Evolutionary conservation across 2,113 vertebrate species (phyloP).

Genomic region (Prolemur simus): DNA sequence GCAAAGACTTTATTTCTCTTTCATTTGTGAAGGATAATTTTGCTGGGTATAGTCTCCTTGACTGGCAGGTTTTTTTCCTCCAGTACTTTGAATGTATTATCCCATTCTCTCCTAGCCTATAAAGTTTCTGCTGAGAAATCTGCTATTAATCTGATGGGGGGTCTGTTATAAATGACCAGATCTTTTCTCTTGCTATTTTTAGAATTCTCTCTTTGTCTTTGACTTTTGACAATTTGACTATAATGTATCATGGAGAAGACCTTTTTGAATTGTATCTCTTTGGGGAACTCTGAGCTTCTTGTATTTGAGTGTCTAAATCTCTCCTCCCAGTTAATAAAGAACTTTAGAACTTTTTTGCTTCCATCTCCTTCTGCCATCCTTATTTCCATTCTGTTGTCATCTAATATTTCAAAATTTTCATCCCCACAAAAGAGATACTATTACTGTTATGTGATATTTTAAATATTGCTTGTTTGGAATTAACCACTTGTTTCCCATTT

Average conservation of each 20-base stretch:
- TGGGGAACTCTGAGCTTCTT: not conserved
- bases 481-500: not conserved
- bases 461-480: not conserved
- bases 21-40: not conserved
- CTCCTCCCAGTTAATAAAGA: not conserved
- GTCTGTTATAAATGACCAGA: not conserved
- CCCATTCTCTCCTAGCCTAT: not conserved
- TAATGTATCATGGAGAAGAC: not conserved
- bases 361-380: not conserved
- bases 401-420: not conserved
- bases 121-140: not conserved
- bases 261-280: not conserved
- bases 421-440: not conserved
- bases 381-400: not conserved
- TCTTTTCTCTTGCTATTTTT: not conserved
- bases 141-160: not conserved
- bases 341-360: not conserved
- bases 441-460: not conserved
- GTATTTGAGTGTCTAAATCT: not conserved
- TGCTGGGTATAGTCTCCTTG: not conserved
- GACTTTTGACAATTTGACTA: not conserved
- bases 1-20: not conserved
- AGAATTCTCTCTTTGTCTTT: not conserved
- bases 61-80: not conserved
- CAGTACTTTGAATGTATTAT: not conserved